These are phyloP conservation scores for Tipula helvola DNA, from an alignment of 2,888 invertebrate species.

Conservation along the genomic window DNA sequence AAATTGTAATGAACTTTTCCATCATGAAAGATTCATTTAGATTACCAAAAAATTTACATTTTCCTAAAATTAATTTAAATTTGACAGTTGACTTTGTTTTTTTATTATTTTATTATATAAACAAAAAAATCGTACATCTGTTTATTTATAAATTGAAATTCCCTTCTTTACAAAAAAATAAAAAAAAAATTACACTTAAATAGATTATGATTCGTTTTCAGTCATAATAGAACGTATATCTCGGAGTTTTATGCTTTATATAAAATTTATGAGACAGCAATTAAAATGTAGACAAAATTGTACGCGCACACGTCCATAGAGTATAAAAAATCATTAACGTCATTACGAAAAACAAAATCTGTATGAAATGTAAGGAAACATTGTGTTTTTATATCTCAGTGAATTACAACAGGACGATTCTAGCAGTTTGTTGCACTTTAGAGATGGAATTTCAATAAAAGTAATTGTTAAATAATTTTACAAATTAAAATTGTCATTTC, in stretches of 20 bases:
- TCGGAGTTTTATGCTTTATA: background rate
- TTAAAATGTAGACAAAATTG: background rate
- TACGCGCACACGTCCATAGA: background rate
- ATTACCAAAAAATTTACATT: background rate
- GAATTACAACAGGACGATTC: background rate
- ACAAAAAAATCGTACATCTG: background rate
- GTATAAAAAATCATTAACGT: background rate
- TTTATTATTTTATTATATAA: background rate
- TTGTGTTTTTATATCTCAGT: background rate
- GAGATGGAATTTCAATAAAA: too few relatives aligned
- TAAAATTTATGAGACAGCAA: background rate
- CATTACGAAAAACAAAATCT: background rate
- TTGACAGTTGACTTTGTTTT: background rate
- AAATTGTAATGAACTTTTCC: background rate
- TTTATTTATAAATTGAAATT: background rate
- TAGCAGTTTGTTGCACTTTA: too few relatives aligned
- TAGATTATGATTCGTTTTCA: background rate
- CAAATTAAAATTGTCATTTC: too few relatives aligned
- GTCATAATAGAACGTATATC: background rate
- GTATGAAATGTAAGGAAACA: background rate
- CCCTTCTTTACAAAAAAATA: background rate
- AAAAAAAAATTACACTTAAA: background rate
- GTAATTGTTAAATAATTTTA: too few relatives aligned
- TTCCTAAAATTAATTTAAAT: background rate
- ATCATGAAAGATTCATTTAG: background rate